Percentiles rank a stretch among this genome's conserved stretches.
phyloP scores from a whole-genome alignment of 2,888 invertebrate species.

The Dasysyrphus albostriatus region DNA sequence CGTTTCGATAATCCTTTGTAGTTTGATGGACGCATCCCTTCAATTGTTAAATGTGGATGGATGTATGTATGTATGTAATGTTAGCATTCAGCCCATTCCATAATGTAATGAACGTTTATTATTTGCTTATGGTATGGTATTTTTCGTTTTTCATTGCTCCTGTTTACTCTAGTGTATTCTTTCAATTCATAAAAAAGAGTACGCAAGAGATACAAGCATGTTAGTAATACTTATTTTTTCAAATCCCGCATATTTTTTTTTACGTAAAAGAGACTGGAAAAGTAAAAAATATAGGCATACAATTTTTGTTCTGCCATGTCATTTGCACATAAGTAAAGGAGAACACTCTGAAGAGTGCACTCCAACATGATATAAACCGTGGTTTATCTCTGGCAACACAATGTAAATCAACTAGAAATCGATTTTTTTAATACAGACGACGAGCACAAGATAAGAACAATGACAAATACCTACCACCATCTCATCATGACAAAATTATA shows the following conservation, averaged over 20 bases:
- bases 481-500: conserved; percentile 52
- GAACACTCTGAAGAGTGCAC: conserved; percentile 77
- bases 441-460: conserved; percentile 74
- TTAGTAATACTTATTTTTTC: conserved; percentile 27
- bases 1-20: conserved; percentile 35
- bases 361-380: conserved; percentile 82
- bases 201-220: neutral
- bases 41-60: neutral
- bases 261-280: conserved; percentile 16
- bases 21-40: conserved; percentile 43
- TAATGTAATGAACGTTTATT: conserved; percentile 44
- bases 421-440: conserved; percentile 77
- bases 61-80: conserved; percentile 12
- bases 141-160: conserved; percentile 30
- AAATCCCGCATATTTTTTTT: conserved; percentile 67
- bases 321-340: conserved; percentile 57
- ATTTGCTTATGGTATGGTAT: conserved; percentile 52
- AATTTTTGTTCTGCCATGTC: conserved; percentile 41
- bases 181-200: conserved; percentile 8
- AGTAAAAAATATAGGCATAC: conserved; percentile 25
- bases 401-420: conserved; percentile 82
- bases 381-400: conserved; percentile 83
- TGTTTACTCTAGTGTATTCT: conserved; percentile 30
- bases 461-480: conserved; percentile 75
- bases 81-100: conserved; percentile 34